A percentile compares a stretch with the other conserved stretches of the same genome.
These are phyloP conservation scores for Galeruca laticollis DNA, from an alignment of 2,888 invertebrate genomes.

Conservation along the genomic window DNA sequence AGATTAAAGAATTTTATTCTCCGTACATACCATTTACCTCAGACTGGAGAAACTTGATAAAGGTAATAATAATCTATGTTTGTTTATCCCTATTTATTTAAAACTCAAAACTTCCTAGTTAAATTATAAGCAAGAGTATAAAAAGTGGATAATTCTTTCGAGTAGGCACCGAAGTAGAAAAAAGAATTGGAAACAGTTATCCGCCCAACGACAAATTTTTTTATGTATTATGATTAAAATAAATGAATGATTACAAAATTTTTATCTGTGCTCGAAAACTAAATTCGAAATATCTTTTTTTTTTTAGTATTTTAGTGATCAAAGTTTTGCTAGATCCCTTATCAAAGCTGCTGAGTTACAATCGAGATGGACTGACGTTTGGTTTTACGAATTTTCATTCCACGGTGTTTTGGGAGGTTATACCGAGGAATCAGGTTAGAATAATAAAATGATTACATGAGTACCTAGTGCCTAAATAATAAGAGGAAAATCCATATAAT, in stretches of 20 bases:
- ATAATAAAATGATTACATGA: too few species aligned
- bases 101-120: too few species aligned
- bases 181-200: not conserved
- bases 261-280: too few species aligned
- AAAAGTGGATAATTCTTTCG: too few species aligned
- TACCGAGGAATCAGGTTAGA: conserved; percentile 44
- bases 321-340: conserved; percentile 48
- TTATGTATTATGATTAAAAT: too few species aligned
- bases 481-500: not conserved
- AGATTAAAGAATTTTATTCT: conserved; percentile 47
- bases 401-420: conserved; percentile 47
- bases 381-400: conserved; percentile 51
- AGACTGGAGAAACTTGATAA: conserved; percentile 23
- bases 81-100: not conserved
- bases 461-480: not conserved
- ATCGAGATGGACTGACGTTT: conserved; percentile 47
- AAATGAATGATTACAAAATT: too few species aligned
- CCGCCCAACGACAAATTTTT: not conserved
- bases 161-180: too few species aligned
- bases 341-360: conserved; percentile 51
- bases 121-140: too few species aligned
- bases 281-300: not conserved
- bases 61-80: conserved; percentile 22
- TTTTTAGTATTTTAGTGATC: conserved; percentile 50
- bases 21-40: conserved; percentile 27